Evolutionary conservation across 2,888 invertebrate genomes (phyloP), one percentile per base, ranked within the genome.

Genomic region (Pharmacophagus antenor): DNA sequence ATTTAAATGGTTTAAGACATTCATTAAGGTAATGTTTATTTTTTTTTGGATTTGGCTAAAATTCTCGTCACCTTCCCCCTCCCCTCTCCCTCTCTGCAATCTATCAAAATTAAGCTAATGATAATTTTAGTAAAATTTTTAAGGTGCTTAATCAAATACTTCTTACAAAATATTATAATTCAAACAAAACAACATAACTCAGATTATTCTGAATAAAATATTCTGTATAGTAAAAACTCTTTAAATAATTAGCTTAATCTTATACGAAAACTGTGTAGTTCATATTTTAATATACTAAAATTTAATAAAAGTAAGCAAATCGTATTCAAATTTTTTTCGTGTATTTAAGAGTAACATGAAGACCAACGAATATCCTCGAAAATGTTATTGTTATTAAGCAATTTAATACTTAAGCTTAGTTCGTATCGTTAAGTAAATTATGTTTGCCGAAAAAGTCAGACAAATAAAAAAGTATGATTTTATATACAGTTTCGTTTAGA

Each of bases 401-500:
- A 37, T 41, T 41, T 21, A 10, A 37, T 8, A n/a, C 10, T 18
- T 6, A n/a, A 22, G n/a, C 41, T 37, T 27, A n/a, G n/a, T 52
- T 52, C 12, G 12, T 41, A 21, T 22, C 20, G 17, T 17, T 22
- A 21, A 7, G 2, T 37, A 15, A 37, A 10, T 37, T 15, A 18
- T 1, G 27, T 47, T n/a, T n/a, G n/a, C n/a, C n/a, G n/a, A n/a
- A 31, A 47, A 25, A 18, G 47, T 52, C 52, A 47, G 23, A 37
- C 6, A 20, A 47, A 25, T 15, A 20, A 18, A 20, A 4, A 42
- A 42, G 42, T 42, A 8, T 1, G 17, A 42, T 18, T 25, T 17
- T 25, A 51, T 25, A 54, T 49, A 37, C 18, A 12, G 31, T 22
- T 44, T 47, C 46, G 8, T 2, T 44, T 50, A 22, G 42, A 56